Percentiles rank a stretch among this genome's conserved stretches.
phyloP scores from a whole-genome alignment of 2,113 vertebrate species.

The Actenoides lindsayi region DNA sequence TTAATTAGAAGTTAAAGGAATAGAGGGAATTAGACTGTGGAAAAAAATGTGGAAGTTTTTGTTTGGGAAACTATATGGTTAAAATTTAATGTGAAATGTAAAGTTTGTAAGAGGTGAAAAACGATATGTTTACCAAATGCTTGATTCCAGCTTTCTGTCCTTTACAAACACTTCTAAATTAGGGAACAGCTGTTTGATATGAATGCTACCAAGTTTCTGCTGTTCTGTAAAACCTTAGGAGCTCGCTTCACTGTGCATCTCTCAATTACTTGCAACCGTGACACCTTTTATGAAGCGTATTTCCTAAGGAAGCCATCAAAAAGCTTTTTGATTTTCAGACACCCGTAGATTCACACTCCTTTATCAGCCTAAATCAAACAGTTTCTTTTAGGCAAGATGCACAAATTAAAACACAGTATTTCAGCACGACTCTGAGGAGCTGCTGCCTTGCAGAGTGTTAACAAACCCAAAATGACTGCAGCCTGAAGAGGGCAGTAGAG shows the following conservation, averaged over 20 bases:
- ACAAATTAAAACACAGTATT: background rate
- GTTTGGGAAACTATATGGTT: background rate
- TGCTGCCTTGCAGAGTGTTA: background rate
- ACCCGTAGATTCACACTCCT: background rate
- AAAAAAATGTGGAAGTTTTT: background rate
- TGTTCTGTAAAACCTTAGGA: background rate
- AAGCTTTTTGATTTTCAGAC: background rate
- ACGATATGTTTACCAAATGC: background rate
- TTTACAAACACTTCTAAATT: background rate
- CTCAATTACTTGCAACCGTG: background rate
- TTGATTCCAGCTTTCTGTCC: background rate
- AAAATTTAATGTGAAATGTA: background rate
- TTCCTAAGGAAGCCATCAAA: background rate
- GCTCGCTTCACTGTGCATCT: background rate
- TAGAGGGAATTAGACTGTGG: background rate
- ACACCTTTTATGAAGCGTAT: background rate
- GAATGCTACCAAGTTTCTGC: background rate
- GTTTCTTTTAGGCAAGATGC: background rate
- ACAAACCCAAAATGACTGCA: background rate
- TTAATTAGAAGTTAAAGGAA: background rate
- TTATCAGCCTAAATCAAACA: background rate
- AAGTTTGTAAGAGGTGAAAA: background rate
- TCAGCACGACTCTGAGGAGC: background rate
- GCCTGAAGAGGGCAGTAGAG: slow-evolving; percentile 78
- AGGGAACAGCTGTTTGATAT: slow-evolving; percentile 11